Conservation (phyloP, 2,888 invertebrate species). For the Eupithecia vulgata region DNA sequence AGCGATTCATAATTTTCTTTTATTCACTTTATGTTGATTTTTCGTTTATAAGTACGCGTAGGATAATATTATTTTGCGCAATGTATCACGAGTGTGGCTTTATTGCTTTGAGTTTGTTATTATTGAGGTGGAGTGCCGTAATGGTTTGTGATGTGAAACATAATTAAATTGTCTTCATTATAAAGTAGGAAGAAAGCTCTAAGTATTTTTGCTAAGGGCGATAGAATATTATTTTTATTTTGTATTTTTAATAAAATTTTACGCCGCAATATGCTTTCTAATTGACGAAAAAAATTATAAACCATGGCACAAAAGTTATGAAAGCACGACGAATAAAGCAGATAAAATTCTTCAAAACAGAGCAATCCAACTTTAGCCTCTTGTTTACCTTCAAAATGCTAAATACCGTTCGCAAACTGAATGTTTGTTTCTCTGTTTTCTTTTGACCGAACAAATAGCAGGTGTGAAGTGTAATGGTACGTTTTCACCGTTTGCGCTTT, state of each 20-base stretch:
- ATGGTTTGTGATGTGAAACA: constrained; percentile 41
- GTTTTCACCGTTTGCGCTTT: constrained; percentile 73
- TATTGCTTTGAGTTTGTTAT: constrained; percentile 75
- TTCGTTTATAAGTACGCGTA: constrained; percentile 80
- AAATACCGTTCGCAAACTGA: constrained; percentile 29
- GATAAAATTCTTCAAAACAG: constrained; percentile 28
- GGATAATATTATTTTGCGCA: constrained; percentile 84
- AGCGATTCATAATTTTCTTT: constrained; percentile 84
- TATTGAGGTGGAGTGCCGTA: constrained; percentile 54
- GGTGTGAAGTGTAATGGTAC: constrained; percentile 78
- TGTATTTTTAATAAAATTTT: not conserved
- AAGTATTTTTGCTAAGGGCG: not conserved
- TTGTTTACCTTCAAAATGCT: constrained; percentile 29
- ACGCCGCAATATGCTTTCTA: not conserved
- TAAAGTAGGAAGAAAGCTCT: not conserved
- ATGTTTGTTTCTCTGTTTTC: constrained; percentile 49
- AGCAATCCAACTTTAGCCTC: constrained; percentile 21
- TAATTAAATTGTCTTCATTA: constrained; percentile 34
- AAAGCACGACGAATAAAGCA: constrained; percentile 24
- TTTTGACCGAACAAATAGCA: constrained; percentile 58
- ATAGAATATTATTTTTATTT: not conserved
- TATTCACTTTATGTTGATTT: constrained; percentile 85
- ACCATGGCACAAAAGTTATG: not conserved
- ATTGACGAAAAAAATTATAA: not conserved
- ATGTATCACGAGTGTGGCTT: constrained; percentile 74